Base-by-base conservation (phyloP, 2,113 vertebrate species). In the Eidolon helvum region DNA sequence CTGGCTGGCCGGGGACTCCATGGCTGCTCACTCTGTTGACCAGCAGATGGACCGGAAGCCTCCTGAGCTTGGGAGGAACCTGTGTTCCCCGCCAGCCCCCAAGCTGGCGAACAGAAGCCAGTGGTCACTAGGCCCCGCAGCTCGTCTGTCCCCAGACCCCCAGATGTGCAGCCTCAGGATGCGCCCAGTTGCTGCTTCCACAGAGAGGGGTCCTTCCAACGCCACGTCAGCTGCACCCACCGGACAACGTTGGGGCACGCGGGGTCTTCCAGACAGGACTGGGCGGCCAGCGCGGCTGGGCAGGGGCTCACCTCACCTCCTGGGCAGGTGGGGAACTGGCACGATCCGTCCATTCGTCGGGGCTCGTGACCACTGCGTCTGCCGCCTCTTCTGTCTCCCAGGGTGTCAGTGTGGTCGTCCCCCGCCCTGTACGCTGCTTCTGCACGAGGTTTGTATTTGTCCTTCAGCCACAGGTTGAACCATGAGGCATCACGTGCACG, bases 391-490 rank as follows among this genome's bases (percentile, higher is more conserved):
- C 19, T 22, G 40, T 61, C 19, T 50, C 33, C 53, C 4, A 2
- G 40, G 1, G 14, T 24, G 12, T 22, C 35, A 6, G 0, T 7
- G 59, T 5, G 26, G 88, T 28, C 30, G 1, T 4, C 24, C 38
- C 28, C 22, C 10, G 14, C 6, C 2, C 5, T 16, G 77, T 1
- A 57, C 11, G 0, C 8, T 22, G 40, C 19, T 30, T 38, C 33
- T 0, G 1, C 7, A 33, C 4, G 0, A 4, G 40, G 10, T 7
- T 35, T 4, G 1, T 18, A 2, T 5, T 35, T 2, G 12, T 18
- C 68, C 40, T 4, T 50, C 28, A 11, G 68, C 69, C 3, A 0
- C 14, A 12, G 40, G 5, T 1, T 7, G 50, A 48, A 22, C 61
- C 3, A 11, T 5, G 16, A 74, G 26, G 26, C 0, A 1, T 22